A percentile compares a stretch with the other conserved stretches of the same genome.
These are phyloP conservation scores for Leptinotarsa lineolata DNA, from an alignment of 1,140 invertebrate genomes.

Conservation along the genomic window DNA sequence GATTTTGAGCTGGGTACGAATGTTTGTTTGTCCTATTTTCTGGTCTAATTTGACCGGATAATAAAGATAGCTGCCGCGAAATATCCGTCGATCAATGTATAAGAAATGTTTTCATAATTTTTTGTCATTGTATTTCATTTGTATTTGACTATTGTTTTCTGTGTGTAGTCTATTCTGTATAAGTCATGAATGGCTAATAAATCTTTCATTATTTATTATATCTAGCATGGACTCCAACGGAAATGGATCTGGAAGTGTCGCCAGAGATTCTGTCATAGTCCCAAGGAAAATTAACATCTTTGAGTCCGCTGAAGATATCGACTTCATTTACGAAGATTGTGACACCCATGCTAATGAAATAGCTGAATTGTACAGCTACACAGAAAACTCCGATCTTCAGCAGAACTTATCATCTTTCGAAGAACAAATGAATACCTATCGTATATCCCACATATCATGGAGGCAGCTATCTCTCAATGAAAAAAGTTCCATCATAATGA, in stretches of 20 bases:
- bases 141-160: too few species aligned
- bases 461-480: conserved; percentile 69
- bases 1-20: too few species aligned
- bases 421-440: conserved; percentile 81
- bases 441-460: conserved; percentile 75
- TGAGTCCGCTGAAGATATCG: conserved; percentile 66
- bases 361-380: conserved; percentile 95
- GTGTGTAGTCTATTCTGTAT: too few species aligned
- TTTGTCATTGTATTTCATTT: too few species aligned
- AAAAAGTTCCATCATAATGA: conserved; percentile 76
- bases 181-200: background rate
- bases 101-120: too few species aligned
- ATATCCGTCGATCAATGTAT: too few species aligned
- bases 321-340: conserved; percentile 93
- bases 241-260: background rate
- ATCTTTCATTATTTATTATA: background rate
- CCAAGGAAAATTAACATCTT: conserved; percentile 9
- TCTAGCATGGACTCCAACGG: conserved; percentile 29
- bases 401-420: conserved; percentile 90
- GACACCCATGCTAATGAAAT: conserved; percentile 91
- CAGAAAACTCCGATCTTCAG: conserved; percentile 89
- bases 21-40: too few species aligned
- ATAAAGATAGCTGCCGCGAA: too few species aligned
- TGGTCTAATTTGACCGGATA: too few species aligned
- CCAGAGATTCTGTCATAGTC: too few species aligned